These are phyloP conservation scores for Glaucidium brasilianum DNA, from an alignment of 2,113 vertebrate genomes.

Conservation along the genomic window DNA sequence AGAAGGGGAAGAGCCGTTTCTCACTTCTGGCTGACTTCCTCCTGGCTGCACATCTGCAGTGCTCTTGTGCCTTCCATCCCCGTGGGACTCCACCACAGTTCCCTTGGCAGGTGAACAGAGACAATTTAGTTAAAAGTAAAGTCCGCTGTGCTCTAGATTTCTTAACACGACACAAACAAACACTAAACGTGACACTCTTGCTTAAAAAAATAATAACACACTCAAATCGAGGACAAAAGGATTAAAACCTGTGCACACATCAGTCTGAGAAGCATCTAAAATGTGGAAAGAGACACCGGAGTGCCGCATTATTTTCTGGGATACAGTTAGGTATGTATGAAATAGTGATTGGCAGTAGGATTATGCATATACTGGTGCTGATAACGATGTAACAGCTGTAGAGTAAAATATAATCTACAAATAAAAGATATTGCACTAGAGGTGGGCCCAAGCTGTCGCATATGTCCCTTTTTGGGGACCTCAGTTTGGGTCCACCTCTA, in stretches of 20 bases:
- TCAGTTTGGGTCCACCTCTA: slow-evolving; percentile 43
- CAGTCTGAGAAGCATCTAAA: slow-evolving; percentile 27
- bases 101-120: slow-evolving; percentile 33
- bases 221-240: background rate
- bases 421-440: slow-evolving; percentile 39
- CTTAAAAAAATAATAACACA: background rate
- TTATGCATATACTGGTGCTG: slow-evolving; percentile 43
- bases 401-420: slow-evolving; percentile 40
- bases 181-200: background rate
- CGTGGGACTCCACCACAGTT: background rate
- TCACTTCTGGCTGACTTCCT: slow-evolving; percentile 15
- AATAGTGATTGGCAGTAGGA: slow-evolving; percentile 47
- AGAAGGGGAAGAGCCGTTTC: slow-evolving; percentile 17
- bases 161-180: slow-evolving; percentile 12
- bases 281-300: background rate
- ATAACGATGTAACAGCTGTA: slow-evolving; percentile 24
- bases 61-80: background rate
- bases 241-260: background rate
- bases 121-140: slow-evolving; percentile 17
- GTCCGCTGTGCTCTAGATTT: slow-evolving; percentile 38
- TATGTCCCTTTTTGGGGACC: background rate
- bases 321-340: background rate
- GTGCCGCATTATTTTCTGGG: slow-evolving; percentile 4
- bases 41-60: background rate
- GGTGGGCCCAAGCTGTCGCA: slow-evolving; percentile 17